phyloP scores from a whole-genome alignment of 1,140 invertebrate genomes.

The Platorchestia sp. region DNA sequence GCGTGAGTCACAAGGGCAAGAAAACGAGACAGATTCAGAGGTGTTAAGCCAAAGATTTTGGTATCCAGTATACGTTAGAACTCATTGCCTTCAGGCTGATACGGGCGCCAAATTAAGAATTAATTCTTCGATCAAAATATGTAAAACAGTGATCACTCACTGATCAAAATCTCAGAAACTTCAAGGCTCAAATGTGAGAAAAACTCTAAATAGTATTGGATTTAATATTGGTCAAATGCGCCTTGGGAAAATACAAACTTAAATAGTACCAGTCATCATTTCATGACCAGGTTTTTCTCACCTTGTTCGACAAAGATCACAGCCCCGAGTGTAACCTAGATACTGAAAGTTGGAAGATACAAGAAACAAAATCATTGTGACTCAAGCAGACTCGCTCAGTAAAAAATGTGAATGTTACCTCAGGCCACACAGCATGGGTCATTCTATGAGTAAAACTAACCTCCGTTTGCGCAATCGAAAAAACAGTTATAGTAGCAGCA shows the following conservation, averaged over 20 bases:
- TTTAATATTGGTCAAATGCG: not conserved
- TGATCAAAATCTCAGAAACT: not conserved
- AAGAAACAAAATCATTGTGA: not conserved
- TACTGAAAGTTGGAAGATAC: not conserved
- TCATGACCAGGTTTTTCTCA: not conserved
- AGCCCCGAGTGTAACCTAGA: not conserved
- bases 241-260: not conserved
- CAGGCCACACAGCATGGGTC: not conserved
- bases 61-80: not conserved
- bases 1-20: too few species aligned
- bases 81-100: not conserved
- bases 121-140: not conserved
- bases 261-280: not conserved
- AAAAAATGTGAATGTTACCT: not conserved
- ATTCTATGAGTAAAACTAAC: not conserved
- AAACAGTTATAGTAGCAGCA: not conserved
- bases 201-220: not conserved
- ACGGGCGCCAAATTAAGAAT: not conserved
- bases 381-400: not conserved
- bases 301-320: not conserved
- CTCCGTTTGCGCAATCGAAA: not conserved
- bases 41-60: too few species aligned
- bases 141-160: too few species aligned
- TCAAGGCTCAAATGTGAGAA: not conserved
- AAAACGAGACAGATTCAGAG: too few species aligned